phyloP scores from a whole-genome alignment of 2,113 vertebrate genomes.

The Poeciliopsis turrubarensis region DNA sequence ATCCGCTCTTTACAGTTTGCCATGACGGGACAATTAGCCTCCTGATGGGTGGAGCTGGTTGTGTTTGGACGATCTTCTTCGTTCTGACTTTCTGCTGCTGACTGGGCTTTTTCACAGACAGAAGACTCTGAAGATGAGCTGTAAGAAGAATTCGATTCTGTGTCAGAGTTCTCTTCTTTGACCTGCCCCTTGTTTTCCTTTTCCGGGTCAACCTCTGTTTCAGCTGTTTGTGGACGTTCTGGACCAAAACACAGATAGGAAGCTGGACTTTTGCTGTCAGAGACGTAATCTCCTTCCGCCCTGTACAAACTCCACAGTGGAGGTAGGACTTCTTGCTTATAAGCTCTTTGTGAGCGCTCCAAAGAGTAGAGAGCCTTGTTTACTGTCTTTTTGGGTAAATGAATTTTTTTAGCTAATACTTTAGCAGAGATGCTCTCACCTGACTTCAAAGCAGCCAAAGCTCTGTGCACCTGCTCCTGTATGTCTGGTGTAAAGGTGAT shows the following conservation, averaged over 20 bases:
- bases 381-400: conserved; percentile 81
- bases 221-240: conserved; percentile 10
- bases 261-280: background rate
- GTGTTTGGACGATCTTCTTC: background rate
- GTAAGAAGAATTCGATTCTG: conserved; percentile 62
- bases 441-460: conserved; percentile 73
- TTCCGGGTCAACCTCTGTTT: conserved; percentile 24
- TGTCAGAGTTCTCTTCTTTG: conserved; percentile 38
- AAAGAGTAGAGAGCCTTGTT: conserved; percentile 86
- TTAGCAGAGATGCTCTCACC: conserved; percentile 73
- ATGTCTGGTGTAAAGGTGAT: conserved; percentile 63
- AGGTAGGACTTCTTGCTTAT: conserved; percentile 60
- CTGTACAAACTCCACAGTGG: conserved; percentile 83
- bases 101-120: conserved; percentile 48
- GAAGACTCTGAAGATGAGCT: conserved; percentile 51
- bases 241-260: background rate
- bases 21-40: conserved; percentile 66
- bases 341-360: conserved; percentile 62
- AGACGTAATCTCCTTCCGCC: background rate
- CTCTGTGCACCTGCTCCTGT: conserved; percentile 58
- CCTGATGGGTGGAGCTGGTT: conserved; percentile 15
- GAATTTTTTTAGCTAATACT: conserved; percentile 74
- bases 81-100: conserved; percentile 8
- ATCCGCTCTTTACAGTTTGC: conserved; percentile 86
- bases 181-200: conserved; percentile 10